Evolutionary conservation across 2,888 invertebrate species (phyloP).

Genomic region (Miltochrista miniata): DNA sequence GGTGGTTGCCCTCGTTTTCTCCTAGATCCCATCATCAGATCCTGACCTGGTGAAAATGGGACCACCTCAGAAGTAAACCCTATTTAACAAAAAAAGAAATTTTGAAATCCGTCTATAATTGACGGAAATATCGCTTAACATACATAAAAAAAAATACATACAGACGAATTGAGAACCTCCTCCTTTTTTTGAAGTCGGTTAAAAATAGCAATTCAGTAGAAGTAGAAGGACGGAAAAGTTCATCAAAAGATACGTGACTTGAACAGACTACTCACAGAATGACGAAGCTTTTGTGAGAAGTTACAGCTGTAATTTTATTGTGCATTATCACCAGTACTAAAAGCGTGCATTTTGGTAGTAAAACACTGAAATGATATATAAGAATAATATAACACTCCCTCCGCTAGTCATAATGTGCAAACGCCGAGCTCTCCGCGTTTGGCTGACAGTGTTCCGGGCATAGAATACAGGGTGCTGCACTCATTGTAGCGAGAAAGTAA

Average conservation of each 20-base stretch:
- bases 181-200: too few species aligned
- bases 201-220: too few species aligned
- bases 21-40: too few species aligned
- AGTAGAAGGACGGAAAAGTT: too few species aligned
- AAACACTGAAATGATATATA: conserved; percentile 52
- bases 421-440: conserved; percentile 78
- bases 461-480: conserved; percentile 41
- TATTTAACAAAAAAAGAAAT: too few species aligned
- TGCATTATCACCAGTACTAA: conserved; percentile 17
- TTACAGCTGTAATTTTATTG: conserved; percentile 12
- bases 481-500: conserved; percentile 40
- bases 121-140: too few species aligned
- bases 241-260: background rate
- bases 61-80: too few species aligned
- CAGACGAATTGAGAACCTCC: too few species aligned
- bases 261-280: background rate
- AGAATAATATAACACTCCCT: conserved; percentile 52
- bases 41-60: too few species aligned
- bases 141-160: too few species aligned
- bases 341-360: conserved; percentile 30
- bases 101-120: too few species aligned
- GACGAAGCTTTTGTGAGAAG: background rate
- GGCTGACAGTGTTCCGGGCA: conserved; percentile 75
- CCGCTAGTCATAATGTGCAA: conserved; percentile 80
- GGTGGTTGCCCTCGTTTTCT: too few species aligned